phyloP scores from a whole-genome alignment of 30 jellyfish, hydroid and myxozoan species.

The Phacellophora camtschatica region DNA sequence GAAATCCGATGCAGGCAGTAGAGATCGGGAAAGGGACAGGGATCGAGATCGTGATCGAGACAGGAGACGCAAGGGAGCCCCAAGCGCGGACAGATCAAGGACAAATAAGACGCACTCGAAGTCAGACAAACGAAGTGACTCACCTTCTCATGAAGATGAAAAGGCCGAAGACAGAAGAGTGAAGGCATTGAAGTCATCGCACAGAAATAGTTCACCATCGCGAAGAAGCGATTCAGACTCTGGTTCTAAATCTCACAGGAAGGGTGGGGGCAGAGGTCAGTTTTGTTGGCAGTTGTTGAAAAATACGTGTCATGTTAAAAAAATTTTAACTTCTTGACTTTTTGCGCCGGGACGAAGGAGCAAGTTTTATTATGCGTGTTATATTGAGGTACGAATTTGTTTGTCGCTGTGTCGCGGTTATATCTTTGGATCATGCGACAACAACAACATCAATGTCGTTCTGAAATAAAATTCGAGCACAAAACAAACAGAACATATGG shows the following conservation, averaged over 20 bases:
- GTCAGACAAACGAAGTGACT: conserved; percentile 27
- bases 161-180: conserved; percentile 56
- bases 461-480: too few species aligned
- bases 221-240: conserved; percentile 53
- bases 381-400: too few species aligned
- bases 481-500: too few species aligned
- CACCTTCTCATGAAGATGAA: conserved; percentile 38
- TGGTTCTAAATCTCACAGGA: conserved; percentile 44
- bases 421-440: too few species aligned
- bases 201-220: conserved; percentile 48
- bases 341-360: too few species aligned
- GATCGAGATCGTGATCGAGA: conserved; percentile 66
- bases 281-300: background rate
- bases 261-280: conserved; percentile 1
- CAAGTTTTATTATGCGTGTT: too few species aligned
- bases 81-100: conserved; percentile 50
- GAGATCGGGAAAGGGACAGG: conserved; percentile 47
- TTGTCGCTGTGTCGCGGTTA: too few species aligned
- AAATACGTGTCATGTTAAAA: too few species aligned
- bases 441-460: too few species aligned
- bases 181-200: conserved; percentile 32
- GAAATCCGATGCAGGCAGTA: conserved; percentile 38
- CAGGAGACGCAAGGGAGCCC: conserved; percentile 21
- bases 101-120: conserved; percentile 18
- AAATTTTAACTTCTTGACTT: too few species aligned